A percentile compares a stretch with the other conserved stretches of the same genome.
Evolutionary conservation across 2,113 vertebrate genomes (phyloP).

Genomic region (Cebidichthys violaceus): DNA sequence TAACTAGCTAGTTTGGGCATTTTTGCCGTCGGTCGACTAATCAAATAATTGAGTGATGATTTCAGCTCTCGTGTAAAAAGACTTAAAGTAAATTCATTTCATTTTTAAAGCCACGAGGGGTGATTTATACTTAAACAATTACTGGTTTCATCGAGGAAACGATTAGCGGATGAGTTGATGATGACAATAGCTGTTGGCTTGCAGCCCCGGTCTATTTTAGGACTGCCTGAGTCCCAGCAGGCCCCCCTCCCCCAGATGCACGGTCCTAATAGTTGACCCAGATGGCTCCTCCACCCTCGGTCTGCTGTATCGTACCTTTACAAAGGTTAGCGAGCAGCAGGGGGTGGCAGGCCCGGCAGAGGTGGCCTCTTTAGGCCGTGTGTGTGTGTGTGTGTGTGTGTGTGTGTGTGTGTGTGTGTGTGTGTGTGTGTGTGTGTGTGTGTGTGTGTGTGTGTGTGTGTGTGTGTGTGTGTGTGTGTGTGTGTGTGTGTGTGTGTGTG

Average conservation of each 20-base stretch:
- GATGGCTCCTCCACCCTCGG: conserved; percentile 20
- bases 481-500: conserved; percentile 18
- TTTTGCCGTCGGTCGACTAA: not conserved
- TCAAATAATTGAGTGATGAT: not conserved
- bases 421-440: conserved; percentile 18
- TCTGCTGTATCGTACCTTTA: conserved; percentile 24
- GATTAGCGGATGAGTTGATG: not conserved
- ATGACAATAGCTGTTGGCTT: not conserved
- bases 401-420: too few relatives aligned
- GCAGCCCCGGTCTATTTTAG: not conserved
- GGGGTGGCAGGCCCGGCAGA: not conserved
- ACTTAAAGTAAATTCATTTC: not conserved
- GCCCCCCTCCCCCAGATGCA: not conserved
- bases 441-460: conserved; percentile 18
- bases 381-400: conserved; percentile 25
- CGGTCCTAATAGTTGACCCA: conserved; percentile 19
- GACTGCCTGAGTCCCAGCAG: not conserved
- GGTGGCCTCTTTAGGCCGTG: conserved; percentile 30
- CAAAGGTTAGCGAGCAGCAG: conserved; percentile 38
- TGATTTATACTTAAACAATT: not conserved
- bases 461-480: conserved; percentile 18
- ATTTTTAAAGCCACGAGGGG: not conserved
- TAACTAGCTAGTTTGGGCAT: not conserved
- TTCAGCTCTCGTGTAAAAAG: not conserved
- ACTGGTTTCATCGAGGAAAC: not conserved